These are phyloP conservation scores for Rhynchonycteris naso DNA, from an alignment of 2,797 vertebrate species.

Conservation along the genomic window DNA sequence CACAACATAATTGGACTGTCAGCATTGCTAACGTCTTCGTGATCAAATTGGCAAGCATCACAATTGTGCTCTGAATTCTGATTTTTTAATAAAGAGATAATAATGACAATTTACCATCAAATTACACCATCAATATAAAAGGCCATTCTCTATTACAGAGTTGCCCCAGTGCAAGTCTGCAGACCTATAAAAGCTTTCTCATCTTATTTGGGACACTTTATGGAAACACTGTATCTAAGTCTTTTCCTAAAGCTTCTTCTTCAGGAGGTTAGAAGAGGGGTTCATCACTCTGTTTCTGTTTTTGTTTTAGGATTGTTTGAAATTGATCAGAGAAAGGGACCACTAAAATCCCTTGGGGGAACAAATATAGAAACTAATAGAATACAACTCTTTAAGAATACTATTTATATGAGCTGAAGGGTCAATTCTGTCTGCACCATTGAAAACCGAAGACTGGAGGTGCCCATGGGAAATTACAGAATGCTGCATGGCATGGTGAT, in stretches of 20 bases:
- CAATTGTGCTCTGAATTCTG: conserved; percentile 36
- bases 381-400: not conserved
- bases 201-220: not conserved
- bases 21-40: not conserved
- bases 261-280: not conserved
- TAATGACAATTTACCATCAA: conserved; percentile 35
- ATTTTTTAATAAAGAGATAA: conserved; percentile 51
- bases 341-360: not conserved
- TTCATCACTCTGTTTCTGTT: not conserved
- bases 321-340: conserved; percentile 54
- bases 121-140: not conserved
- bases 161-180: not conserved
- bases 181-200: not conserved
- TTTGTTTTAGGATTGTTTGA: conserved; percentile 28
- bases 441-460: conserved; percentile 23
- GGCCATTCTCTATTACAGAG: not conserved
- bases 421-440: not conserved
- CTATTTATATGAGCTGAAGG: conserved; percentile 1
- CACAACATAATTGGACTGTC: conserved; percentile 33
- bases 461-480: not conserved
- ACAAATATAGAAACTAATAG: not conserved
- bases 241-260: not conserved
- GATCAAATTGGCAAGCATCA: conserved; percentile 38
- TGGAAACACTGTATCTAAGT: not conserved
- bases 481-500: not conserved